A percentile compares a stretch with the other conserved stretches of the same genome.
Evolutionary conservation across 2,113 vertebrate species (phyloP).

Genomic region (Salvelinus namaycush): DNA sequence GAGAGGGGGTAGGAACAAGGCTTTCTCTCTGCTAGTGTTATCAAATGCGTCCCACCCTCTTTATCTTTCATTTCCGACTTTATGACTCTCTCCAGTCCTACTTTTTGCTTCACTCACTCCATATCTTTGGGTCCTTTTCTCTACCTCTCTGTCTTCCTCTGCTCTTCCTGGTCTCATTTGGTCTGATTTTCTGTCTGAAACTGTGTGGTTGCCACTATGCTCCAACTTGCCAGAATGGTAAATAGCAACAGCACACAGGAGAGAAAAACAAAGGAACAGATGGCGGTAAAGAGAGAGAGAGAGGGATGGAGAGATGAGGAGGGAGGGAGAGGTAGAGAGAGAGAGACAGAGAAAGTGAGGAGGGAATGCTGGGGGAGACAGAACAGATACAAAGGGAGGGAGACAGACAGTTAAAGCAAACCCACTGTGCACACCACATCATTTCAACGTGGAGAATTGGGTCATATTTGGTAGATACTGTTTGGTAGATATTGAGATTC

Average conservation of each 20-base stretch:
- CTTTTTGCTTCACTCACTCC: constrained; percentile 11
- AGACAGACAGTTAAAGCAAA: constrained; percentile 30
- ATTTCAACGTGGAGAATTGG: too few relatives aligned
- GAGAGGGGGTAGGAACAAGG: constrained; percentile 52
- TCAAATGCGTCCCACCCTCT: constrained; percentile 2
- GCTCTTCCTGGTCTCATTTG: constrained; percentile 9
- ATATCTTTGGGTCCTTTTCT: neutral
- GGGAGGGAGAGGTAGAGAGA: neutral
- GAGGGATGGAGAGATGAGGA: neutral
- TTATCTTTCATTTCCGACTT: neutral
- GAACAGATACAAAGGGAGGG: constrained; percentile 24
- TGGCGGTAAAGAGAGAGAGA: constrained; percentile 32
- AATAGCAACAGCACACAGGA: constrained; percentile 32
- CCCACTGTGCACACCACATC: too few relatives aligned
- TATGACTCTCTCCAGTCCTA: constrained; percentile 11
- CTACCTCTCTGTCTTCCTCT: neutral
- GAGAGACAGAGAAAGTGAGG: neutral
- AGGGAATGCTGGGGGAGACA: neutral
- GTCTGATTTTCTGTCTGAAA: constrained; percentile 14
- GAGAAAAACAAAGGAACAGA: constrained; percentile 55
- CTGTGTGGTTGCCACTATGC: constrained; percentile 26
- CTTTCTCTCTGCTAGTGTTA: neutral
- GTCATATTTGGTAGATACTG: too few relatives aligned
- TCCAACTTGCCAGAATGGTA: constrained; percentile 16
- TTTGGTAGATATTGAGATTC: too few relatives aligned